Conservation (phyloP, 2,113 vertebrate genomes). For the Pogonocichla stellata region DNA sequence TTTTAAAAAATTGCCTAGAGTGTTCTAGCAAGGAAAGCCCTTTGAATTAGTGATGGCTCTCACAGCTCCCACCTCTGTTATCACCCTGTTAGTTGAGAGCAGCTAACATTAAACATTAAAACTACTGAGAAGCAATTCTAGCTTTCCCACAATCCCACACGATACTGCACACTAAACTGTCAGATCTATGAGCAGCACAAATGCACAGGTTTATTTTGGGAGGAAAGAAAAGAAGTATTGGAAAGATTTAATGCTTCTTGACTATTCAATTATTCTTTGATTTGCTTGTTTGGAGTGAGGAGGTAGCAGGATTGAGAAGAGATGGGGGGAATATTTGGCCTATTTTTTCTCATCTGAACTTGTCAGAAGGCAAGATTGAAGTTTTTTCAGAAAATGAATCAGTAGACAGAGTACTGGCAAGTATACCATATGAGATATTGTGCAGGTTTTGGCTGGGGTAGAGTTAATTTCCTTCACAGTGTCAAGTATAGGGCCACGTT, state of each 20-base stretch:
- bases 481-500: no score
- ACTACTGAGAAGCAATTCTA: background rate
- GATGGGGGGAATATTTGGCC: background rate
- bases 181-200: background rate
- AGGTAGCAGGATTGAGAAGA: background rate
- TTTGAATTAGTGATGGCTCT: background rate
- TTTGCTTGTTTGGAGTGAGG: background rate
- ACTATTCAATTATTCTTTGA: background rate
- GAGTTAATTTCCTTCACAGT: background rate
- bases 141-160: background rate
- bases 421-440: background rate
- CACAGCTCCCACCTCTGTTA: background rate
- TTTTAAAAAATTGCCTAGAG: background rate
- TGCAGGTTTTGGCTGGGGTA: background rate
- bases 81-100: background rate
- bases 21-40: background rate
- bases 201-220: rapidly evolving
- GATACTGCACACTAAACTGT: background rate
- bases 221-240: background rate
- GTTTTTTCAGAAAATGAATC: background rate
- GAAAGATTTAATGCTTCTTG: background rate
- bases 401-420: background rate
- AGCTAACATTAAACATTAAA: background rate
- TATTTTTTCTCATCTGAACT: background rate
- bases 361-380: background rate